Evolutionary conservation across 1,140 invertebrate species (phyloP).

Genomic region (Andrena cerasifolii): DNA sequence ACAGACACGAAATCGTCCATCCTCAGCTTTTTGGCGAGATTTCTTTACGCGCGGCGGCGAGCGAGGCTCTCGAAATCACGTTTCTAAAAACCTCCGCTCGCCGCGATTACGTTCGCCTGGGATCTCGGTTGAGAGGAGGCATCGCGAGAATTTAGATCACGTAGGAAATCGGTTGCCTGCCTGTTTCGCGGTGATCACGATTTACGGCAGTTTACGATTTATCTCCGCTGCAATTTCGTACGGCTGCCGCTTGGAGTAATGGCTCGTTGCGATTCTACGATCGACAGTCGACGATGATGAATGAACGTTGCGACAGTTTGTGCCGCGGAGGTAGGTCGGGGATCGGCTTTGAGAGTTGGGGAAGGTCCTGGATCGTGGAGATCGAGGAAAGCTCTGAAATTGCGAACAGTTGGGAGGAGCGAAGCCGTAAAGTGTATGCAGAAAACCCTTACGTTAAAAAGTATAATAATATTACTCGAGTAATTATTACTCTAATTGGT

Average conservation of each 20-base stretch:
- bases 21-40: too few species aligned
- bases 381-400: too few species aligned
- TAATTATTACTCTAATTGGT: too few species aligned
- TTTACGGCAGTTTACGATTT: conserved; percentile 14
- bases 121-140: too few species aligned
- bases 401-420: too few species aligned
- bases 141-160: conserved; percentile 3
- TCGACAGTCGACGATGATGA: background rate
- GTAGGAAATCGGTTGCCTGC: background rate
- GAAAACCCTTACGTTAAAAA: too few species aligned
- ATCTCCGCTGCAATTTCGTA: conserved; percentile 8
- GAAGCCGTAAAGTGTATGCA: too few species aligned
- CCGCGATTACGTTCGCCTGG: background rate
- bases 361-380: too few species aligned
- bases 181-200: background rate
- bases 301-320: background rate
- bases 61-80: background rate
- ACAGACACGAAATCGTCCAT: too few species aligned
- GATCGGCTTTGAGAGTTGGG: too few species aligned
- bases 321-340: background rate
- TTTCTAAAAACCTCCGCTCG: background rate
- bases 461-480: too few species aligned
- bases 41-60: too few species aligned
- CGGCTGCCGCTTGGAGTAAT: background rate
- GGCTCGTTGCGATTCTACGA: background rate